Evolutionary conservation across 2,888 invertebrate species (phyloP).

Genomic region (Archips xylosteana): DNA sequence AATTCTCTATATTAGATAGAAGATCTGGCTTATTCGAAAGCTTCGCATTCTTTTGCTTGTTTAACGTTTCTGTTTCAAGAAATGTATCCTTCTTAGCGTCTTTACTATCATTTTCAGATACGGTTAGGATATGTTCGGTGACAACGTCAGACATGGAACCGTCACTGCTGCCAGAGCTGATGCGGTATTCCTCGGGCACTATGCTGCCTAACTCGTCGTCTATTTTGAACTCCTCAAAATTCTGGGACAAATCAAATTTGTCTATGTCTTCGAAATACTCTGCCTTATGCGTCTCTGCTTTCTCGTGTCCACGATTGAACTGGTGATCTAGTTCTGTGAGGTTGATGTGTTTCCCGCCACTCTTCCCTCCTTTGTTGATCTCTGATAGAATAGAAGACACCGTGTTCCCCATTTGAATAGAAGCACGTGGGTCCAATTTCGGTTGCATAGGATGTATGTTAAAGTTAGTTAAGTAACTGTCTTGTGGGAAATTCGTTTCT

Average conservation of each 20-base stretch:
- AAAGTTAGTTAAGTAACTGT: conserved; percentile 75
- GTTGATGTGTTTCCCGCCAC: conserved; percentile 76
- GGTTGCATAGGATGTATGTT: conserved; percentile 76
- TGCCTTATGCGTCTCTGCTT: conserved; percentile 72
- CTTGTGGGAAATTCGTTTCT: conserved; percentile 71
- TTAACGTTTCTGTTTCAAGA: conserved; percentile 68
- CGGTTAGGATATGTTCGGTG: conserved; percentile 70
- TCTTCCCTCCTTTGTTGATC: conserved; percentile 82
- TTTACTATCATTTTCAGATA: conserved; percentile 69
- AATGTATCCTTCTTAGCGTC: conserved; percentile 65
- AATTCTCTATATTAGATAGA: conserved; percentile 83
- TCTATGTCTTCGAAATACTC: conserved; percentile 83
- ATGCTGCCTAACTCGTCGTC: conserved; percentile 88
- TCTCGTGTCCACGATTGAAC: conserved; percentile 71
- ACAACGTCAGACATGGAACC: conserved; percentile 76
- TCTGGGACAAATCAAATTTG: conserved; percentile 89
- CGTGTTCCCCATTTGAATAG: conserved; percentile 87
- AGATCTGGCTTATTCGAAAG: conserved; percentile 83
- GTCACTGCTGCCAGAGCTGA: conserved; percentile 82
- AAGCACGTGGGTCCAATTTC: conserved; percentile 80
- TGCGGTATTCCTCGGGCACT: conserved; percentile 81
- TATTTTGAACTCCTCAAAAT: conserved; percentile 92
- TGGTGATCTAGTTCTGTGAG: conserved; percentile 78
- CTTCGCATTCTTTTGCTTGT: conserved; percentile 76
- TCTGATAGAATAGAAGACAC: conserved; percentile 87